Evolutionary conservation across 2,888 invertebrate genomes (phyloP).

Genomic region (Acleris literana): DNA sequence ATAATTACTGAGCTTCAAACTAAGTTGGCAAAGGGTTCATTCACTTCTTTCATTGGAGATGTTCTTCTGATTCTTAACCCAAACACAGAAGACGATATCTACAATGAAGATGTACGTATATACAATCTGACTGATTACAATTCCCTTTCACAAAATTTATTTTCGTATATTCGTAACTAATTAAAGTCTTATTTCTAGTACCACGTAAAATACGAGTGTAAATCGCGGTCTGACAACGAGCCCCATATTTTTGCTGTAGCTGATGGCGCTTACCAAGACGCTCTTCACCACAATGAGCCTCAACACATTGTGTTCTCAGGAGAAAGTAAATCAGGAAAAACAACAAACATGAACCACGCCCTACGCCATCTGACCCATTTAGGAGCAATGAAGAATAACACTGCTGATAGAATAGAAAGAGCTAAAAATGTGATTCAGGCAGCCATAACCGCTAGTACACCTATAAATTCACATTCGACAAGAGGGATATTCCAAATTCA

Average conservation of each 20-base stretch:
- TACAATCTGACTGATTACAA: not conserved
- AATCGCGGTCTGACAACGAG: conserved; percentile 93
- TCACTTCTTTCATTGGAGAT: conserved; percentile 92
- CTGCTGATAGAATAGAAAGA: conserved; percentile 85
- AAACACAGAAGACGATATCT: conserved; percentile 89
- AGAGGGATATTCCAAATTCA: conserved; percentile 91
- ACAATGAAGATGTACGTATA: conserved; percentile 86
- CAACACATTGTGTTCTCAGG: conserved; percentile 95
- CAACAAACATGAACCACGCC: conserved; percentile 91
- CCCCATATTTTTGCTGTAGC: conserved; percentile 96
- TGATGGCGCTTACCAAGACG: conserved; percentile 95
- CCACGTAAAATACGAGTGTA: conserved; percentile 91
- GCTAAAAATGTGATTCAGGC: conserved; percentile 89
- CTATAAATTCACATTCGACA: conserved; percentile 93
- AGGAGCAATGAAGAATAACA: conserved; percentile 88
- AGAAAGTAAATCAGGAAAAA: conserved; percentile 96
- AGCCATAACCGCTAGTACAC: conserved; percentile 93
- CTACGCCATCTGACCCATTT: conserved; percentile 92
- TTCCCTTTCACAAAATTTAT: not conserved
- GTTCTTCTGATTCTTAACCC: conserved; percentile 91
- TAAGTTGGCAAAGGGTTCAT: conserved; percentile 86
- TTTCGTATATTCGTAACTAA: not conserved
- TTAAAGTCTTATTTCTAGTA: conserved; percentile 79
- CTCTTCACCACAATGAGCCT: conserved; percentile 92
- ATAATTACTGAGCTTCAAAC: conserved; percentile 87